Conservation (phyloP, 2,797 vertebrate genomes). For the Onychomys arenicola region DNA sequence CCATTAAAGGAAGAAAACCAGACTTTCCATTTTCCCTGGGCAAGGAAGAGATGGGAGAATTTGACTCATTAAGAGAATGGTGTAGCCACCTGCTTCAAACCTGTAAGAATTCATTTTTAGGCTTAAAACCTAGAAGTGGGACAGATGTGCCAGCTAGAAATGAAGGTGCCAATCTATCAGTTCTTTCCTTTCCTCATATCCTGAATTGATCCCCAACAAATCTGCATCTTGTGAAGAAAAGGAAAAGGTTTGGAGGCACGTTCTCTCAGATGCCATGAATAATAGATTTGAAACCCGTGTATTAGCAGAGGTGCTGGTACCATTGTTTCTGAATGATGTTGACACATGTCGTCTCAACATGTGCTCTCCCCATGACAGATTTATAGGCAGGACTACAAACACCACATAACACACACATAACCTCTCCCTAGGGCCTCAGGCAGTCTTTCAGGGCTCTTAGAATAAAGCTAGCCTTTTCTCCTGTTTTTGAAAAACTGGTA, state of each 20-base stretch:
- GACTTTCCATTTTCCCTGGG: conserved; percentile 84
- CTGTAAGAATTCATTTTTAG: conserved; percentile 80
- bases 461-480: neutral
- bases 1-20: conserved; percentile 86
- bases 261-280: conserved; percentile 28
- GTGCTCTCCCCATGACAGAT: conserved; percentile 48
- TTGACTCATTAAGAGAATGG: conserved; percentile 83
- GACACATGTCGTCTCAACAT: neutral
- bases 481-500: neutral
- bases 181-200: conserved; percentile 57
- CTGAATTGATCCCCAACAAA: conserved; percentile 50
- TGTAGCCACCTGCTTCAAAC: conserved; percentile 76
- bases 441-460: neutral
- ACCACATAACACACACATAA: neutral
- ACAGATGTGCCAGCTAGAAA: conserved; percentile 75
- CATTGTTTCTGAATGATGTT: conserved; percentile 46
- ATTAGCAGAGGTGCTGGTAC: neutral
- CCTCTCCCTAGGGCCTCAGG: neutral
- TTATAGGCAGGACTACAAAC: conserved; percentile 34
- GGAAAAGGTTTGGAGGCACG: neutral
- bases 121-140: conserved; percentile 74
- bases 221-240: conserved; percentile 8
- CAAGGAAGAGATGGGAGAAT: conserved; percentile 82
- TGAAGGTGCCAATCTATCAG: conserved; percentile 68
- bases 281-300: neutral